phyloP scores from a whole-genome alignment of 2,888 invertebrate genomes.

The Tanaodytes sp. region DNA sequence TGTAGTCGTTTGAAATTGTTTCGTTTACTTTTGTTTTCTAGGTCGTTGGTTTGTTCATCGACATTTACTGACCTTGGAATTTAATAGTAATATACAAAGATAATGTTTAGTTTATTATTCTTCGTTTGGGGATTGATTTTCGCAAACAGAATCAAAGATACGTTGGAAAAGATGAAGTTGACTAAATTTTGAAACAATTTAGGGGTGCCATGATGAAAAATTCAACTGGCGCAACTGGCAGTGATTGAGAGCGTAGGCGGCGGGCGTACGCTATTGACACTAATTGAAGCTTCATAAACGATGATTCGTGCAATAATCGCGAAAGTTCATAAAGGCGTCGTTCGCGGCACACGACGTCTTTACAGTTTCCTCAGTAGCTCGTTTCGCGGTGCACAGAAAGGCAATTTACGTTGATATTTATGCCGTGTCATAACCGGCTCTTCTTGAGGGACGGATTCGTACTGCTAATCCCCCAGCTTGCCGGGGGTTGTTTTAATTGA shows the following conservation, averaged over 20 bases:
- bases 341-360: constrained; percentile 50
- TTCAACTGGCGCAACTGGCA: constrained; percentile 29
- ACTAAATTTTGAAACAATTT: too few relatives aligned
- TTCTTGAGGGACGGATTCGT: constrained; percentile 69
- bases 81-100: too few relatives aligned
- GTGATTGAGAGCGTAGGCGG: constrained; percentile 8
- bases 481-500: constrained; percentile 56
- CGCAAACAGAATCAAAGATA: too few relatives aligned
- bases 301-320: constrained; percentile 55
- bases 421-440: constrained; percentile 72
- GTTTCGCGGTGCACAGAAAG: constrained; percentile 55
- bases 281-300: constrained; percentile 56
- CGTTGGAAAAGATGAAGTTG: too few relatives aligned
- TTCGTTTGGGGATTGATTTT: too few relatives aligned
- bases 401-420: constrained; percentile 74
- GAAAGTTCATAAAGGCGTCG: constrained; percentile 54
- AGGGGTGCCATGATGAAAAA: too few relatives aligned
- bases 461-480: constrained; percentile 69
- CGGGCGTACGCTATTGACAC: constrained; percentile 46
- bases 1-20: too few relatives aligned
- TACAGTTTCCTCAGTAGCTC: constrained; percentile 53
- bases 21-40: too few relatives aligned
- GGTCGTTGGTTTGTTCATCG: too few relatives aligned
- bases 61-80: too few relatives aligned
- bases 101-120: too few relatives aligned